Base-by-base conservation (phyloP, 2,888 invertebrate species). In the Cyrtodaria siliqua region DNA sequence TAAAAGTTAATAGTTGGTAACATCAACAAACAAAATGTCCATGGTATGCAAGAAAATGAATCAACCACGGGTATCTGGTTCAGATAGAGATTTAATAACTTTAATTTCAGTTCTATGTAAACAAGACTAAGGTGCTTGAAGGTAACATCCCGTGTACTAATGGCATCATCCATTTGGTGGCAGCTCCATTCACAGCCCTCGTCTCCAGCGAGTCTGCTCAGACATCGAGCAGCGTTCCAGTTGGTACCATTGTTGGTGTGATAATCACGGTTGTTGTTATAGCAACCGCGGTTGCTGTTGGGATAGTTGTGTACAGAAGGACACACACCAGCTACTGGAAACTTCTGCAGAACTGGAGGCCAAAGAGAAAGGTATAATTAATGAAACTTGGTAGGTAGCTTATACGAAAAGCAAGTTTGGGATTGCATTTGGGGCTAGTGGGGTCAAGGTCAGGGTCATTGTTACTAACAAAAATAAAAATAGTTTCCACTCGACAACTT, bases 131-230 rank as follows among this genome's bases (percentile, higher is more conserved):
- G 20, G 67, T 88, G 8, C 24, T 86, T 3, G 79, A 83, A 29
- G 62, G 73, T 6, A 88, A 90, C 68, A 86, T 89, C 6, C 75
- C 76, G 23, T 84, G 86, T 24, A 63, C 70, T 6, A 89, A 90
- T 67, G 90, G 90, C 14, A 68, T 81, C 24, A 72, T 89, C 16
- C 86, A 90, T 55, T 56, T 88, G 8, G 77, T 89, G 38, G 78
- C 73, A 44, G 24, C 40, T 12, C 73, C 70, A 16, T 81, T 75
- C 47, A 64, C 64, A 4, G 47, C 40, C 14, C 47, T 67, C 47
- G 29, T 53, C 23, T 26, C 29, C 38, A 27, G 8, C 16, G 24
- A 26, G 49, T 80, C 81, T 12, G 62, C 83, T 0, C 76, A 78
- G 55, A 62, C 61, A 29, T 76, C 83, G 6, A 77, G 83, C 50